Percentiles rank a stretch among this genome's conserved stretches.
Conservation (phyloP, 2,797 vertebrate genomes). For the Pampus argenteus region DNA sequence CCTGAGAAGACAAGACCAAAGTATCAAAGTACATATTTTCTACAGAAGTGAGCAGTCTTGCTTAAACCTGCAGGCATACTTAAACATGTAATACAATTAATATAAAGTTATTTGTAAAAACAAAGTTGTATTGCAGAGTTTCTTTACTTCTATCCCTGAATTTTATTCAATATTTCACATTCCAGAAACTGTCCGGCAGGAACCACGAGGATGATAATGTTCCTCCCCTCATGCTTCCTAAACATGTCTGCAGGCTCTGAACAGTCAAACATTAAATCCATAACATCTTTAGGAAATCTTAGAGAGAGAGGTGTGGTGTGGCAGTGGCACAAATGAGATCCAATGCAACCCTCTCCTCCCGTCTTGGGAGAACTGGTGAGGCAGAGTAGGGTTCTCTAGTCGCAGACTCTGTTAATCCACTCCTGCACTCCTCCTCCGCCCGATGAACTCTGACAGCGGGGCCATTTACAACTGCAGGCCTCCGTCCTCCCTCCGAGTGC, state of each 20-base stretch:
- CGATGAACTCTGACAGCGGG: slow-evolving; percentile 71
- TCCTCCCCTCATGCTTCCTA: not conserved
- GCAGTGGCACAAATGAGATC: slow-evolving; percentile 20
- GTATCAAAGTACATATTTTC: not conserved
- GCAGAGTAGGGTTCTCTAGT: slow-evolving; percentile 42
- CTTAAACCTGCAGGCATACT: not conserved
- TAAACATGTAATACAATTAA: not conserved
- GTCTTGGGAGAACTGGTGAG: slow-evolving; percentile 34
- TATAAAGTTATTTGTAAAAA: not conserved
- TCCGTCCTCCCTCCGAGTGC: slow-evolving; percentile 43
- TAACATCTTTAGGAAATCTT: slow-evolving; percentile 29
- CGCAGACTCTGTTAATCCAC: slow-evolving; percentile 67
- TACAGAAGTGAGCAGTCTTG: too few relatives aligned
- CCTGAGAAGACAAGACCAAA: not conserved
- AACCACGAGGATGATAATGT: not conserved
- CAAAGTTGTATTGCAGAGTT: not conserved
- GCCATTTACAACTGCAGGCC: slow-evolving; percentile 67
- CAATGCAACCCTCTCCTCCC: slow-evolving; percentile 2
- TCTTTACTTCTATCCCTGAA: not conserved
- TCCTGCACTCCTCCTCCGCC: slow-evolving; percentile 58
- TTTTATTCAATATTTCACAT: not conserved
- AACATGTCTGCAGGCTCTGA: slow-evolving; percentile 24
- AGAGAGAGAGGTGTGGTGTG: not conserved
- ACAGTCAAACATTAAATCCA: slow-evolving; percentile 3
- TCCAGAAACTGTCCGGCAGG: not conserved